Conservation (phyloP, 2,888 invertebrate genomes). For the Heliconius hortense region DNA sequence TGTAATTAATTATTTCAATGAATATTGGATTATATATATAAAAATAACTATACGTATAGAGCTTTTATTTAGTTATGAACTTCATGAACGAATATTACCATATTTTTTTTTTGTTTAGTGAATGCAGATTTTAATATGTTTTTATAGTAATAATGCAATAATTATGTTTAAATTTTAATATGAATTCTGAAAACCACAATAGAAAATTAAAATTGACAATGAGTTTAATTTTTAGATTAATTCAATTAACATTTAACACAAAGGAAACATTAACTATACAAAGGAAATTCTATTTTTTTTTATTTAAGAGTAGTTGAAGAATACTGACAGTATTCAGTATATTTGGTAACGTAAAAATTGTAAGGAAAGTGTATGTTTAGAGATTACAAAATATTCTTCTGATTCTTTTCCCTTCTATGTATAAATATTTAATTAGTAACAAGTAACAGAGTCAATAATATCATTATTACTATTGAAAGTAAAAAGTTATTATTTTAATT, state of each 20-base stretch:
- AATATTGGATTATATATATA: background rate
- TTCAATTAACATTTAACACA: background rate
- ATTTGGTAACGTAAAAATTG: background rate
- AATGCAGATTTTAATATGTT: background rate
- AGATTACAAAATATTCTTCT: background rate
- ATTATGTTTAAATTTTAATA: background rate
- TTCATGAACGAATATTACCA: slow-evolving; percentile 39
- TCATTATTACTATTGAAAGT: background rate
- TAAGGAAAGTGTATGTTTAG: background rate
- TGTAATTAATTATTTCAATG: slow-evolving; percentile 25
- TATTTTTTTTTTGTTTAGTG: slow-evolving; percentile 2
- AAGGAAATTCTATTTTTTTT: background rate
- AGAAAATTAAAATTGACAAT: background rate
- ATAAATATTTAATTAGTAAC: slow-evolving; percentile 6
- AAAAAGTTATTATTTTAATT: background rate
- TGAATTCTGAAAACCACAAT: background rate
- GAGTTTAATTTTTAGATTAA: background rate
- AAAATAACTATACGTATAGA: background rate
- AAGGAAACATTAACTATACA: too few species aligned
- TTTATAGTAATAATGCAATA: background rate
- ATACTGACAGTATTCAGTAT: background rate
- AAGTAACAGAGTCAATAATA: slow-evolving; percentile 6
- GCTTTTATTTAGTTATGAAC: slow-evolving; percentile 37
- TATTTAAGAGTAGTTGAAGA: background rate
- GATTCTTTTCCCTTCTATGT: background rate